Evolutionary conservation across 2,113 vertebrate genomes (phyloP).

Genomic region (Etia nguti): DNA sequence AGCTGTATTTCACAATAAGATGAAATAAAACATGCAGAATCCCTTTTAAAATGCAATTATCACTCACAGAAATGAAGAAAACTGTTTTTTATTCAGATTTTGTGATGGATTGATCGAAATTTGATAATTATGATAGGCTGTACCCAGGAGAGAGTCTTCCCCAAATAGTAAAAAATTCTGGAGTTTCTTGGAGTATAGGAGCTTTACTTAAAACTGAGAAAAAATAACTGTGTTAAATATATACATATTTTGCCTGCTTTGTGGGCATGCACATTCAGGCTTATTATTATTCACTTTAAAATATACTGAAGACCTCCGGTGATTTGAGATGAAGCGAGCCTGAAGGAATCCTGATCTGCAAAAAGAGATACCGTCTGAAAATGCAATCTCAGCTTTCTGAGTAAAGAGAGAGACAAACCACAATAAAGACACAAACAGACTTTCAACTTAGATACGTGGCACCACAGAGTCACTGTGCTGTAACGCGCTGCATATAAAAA

Average conservation of each 20-base stretch:
- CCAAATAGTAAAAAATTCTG: not conserved
- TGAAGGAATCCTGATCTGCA: not conserved
- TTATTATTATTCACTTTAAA: not conserved
- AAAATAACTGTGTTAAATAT: not conserved
- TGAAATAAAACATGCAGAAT: not conserved
- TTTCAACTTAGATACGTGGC: not conserved
- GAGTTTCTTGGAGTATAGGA: not conserved
- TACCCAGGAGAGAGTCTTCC: not conserved
- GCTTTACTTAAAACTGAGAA: not conserved
- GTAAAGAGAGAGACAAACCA: not conserved
- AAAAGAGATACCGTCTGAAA: not conserved
- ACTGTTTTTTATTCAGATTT: not conserved
- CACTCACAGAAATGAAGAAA: not conserved
- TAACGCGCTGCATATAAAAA: not conserved
- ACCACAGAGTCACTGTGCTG: not conserved
- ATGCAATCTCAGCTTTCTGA: not conserved
- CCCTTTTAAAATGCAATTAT: not conserved
- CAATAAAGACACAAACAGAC: not conserved
- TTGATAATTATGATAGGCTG: not conserved
- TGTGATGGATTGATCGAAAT: not conserved
- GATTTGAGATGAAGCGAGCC: not conserved
- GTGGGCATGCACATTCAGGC: not conserved
- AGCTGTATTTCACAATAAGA: not conserved
- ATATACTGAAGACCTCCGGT: not conserved
- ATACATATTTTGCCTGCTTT: not conserved